Percentiles rank a stretch among this genome's conserved stretches.
Conservation (phyloP, 2,888 invertebrate species). For the Nomada flava region DNA sequence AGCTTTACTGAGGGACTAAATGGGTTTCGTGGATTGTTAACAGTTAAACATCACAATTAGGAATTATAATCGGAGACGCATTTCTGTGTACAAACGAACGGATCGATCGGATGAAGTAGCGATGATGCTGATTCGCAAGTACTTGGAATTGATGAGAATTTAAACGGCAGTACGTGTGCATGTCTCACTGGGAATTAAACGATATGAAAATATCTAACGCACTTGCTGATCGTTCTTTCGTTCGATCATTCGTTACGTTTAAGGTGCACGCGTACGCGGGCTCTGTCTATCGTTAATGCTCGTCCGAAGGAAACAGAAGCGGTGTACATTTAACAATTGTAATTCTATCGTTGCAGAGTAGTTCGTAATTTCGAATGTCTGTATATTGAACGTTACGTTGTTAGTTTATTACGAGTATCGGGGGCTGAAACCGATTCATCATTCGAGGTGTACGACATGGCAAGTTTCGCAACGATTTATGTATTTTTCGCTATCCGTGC, state of each 20-base stretch:
- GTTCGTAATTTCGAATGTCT: conserved; percentile 74
- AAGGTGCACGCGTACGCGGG: conserved; percentile 17
- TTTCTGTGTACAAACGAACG: background rate
- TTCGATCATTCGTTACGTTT: conserved; percentile 12
- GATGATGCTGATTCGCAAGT: background rate
- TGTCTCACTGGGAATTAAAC: background rate
- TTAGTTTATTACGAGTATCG: conserved; percentile 7
- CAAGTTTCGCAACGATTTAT: conserved; percentile 3
- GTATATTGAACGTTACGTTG: conserved; percentile 68
- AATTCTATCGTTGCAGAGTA: conserved; percentile 66
- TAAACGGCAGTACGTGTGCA: background rate
- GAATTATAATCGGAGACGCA: background rate
- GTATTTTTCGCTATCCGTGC: conserved; percentile 22
- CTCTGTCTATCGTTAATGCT: conserved; percentile 26
- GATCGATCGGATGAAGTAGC: background rate
- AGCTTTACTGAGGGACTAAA: background rate
- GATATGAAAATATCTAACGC: conserved; percentile 4
- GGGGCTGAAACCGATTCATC: conserved; percentile 6
- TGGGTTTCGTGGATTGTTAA: conserved; percentile 13
- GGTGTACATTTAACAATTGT: conserved; percentile 55
- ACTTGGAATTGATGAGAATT: background rate
- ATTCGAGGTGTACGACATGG: conserved; percentile 2
- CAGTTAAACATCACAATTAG: background rate
- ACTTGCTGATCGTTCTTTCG: conserved; percentile 27
- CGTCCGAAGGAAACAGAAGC: background rate